Percentiles rank a stretch among this genome's conserved stretches.
Conservation (phyloP, 2,113 vertebrate species). For the Cyanistes caeruleus region DNA sequence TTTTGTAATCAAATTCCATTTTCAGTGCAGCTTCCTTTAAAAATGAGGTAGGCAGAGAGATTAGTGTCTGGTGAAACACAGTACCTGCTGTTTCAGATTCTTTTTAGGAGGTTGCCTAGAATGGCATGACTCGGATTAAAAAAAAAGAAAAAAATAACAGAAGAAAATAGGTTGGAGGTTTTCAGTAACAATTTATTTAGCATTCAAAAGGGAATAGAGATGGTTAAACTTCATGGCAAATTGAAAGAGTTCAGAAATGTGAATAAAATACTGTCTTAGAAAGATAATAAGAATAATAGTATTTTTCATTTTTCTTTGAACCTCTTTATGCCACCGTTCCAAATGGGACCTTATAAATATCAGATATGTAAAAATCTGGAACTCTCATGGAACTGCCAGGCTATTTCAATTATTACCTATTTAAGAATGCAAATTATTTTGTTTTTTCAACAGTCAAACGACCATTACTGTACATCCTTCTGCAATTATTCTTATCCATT, state of each 20-base stretch:
- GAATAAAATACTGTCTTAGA: neutral
- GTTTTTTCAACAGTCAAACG: neutral
- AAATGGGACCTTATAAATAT: neutral
- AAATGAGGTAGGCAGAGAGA: neutral
- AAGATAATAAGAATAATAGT: neutral
- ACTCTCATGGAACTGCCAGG: neutral
- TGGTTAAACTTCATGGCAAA: conserved; percentile 1
- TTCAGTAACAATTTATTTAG: conserved; percentile 55
- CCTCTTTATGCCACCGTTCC: neutral
- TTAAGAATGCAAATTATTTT: neutral
- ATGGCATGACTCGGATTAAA: neutral
- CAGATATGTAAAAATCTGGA: accelerated
- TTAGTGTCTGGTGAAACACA: neutral
- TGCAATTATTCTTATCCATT: neutral
- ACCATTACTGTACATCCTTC: neutral
- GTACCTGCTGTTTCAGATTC: neutral
- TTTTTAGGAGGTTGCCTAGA: neutral
- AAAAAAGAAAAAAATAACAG: neutral
- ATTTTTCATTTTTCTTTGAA: conserved; percentile 14
- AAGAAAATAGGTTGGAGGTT: conserved; percentile 5
- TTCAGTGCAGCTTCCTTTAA: neutral
- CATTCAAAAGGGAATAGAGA: conserved; percentile 16
- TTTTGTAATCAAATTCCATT: conserved; percentile 15
- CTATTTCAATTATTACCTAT: neutral
- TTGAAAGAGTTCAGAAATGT: conserved; percentile 32